Evolutionary conservation across 2,797 vertebrate genomes (phyloP), one percentile per base, ranked within the genome.

Genomic region (Falco naumanni): DNA sequence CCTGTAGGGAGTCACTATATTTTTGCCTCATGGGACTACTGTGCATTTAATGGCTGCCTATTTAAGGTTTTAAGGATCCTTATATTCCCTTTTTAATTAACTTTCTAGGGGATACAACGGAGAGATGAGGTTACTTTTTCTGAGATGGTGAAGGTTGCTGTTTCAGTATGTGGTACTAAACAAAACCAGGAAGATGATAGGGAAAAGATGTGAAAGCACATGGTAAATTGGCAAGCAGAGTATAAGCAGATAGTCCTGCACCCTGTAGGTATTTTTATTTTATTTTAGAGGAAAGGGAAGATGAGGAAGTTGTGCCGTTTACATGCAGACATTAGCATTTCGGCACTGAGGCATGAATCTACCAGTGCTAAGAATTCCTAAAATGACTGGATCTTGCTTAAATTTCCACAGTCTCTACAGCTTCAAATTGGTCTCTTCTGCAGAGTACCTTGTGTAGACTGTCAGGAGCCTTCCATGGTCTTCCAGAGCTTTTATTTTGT

Each of bases 401-500:
- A 28, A 41, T 72, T 84, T 18, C 29, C 22, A 61, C 43, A 68
- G 25, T 87, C 48, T 91, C 47, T 93, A 48, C 82, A 87, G 59
- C 69, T 39, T 53, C 82, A 80, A 31, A 37, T 24, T 39, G 24
- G 13, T 79, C 39, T 93, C 28, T 48, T 69, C 65, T 74, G 69
- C 48, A 60, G 22, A 57, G 10, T n/a, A 33, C n/a, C 11, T 48
- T 60, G 28, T 83, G 47, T 26, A 59, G 70, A 76, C 37, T 78
- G 15, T 84, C 80, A 61, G 77, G 76, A 77, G 22, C 47, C 53
- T 93, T 43, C 48, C 25, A 12, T 69, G 50, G 12, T 87, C 78
- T 96, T 93, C 63, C 76, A 59, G 33, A 51, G 66, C 57, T 83
- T 87, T 86, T 87, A 41, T 94, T 92, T 63, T 56, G 25, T 87